Base-by-base conservation (phyloP, 2,113 vertebrate species). In the Stictonetta naevosa region DNA sequence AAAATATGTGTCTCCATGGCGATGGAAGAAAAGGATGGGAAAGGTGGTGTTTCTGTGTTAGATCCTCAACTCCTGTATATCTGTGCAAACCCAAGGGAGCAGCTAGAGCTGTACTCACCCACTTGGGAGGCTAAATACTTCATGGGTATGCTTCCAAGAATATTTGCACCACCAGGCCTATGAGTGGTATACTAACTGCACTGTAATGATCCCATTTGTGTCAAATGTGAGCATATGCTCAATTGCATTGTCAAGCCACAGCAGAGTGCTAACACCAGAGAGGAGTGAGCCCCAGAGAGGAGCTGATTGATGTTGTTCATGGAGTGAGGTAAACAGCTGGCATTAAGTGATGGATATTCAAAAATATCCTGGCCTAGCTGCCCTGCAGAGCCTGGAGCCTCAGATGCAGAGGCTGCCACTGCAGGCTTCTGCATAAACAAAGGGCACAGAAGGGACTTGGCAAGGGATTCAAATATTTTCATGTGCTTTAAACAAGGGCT, bases 361-460 rank as follows among this genome's bases (percentile, higher is more conserved):
- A 75, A 96, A 83, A 86, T 50, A 69, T 66, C 80, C 44, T 1
- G 1, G 42, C 11, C 0, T 1, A 86, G 29, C 31, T 6, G 0
- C 23, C 20, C 42, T 0, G 1, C 0, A 0, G 59, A 69, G 36
- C 33, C 0, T 0, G 20, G 42, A 83, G 12, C 11, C n/a, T 55
- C n/a, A 0, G 0, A 58, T 62, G 50, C 60, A 64, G 73, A 86
- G 73, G 60, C 55, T 59, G 42, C 22, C 20, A 40, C 64, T 63
- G 73, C 34, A 25, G 68, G 68, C 23, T 83, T 36, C 64, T 3
- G 11, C 0, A 0, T n/a, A 42, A 86, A 46, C 52, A 81, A 86
- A 84, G 73, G 53, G 11, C 19, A 21, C 17, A 18, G 31, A 89
- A 89, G 48, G 14, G 46, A 5, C 33, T 62, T 4, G 2, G 1